Conservation (phyloP, 1,140 invertebrate genomes). For the Macrosteles quadrilineatus region DNA sequence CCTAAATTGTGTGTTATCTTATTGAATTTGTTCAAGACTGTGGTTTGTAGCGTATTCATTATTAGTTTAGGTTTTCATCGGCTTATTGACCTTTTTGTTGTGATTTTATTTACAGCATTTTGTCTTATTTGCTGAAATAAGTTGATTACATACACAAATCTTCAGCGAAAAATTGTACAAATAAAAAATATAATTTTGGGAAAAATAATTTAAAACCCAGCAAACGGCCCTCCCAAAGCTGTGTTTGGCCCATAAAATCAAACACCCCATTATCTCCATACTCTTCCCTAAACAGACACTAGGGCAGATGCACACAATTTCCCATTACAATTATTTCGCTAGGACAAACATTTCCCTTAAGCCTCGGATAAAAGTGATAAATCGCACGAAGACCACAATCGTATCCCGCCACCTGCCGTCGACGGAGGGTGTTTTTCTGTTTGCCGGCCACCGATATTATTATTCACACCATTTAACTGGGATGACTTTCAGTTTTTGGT, state of each 20-base stretch:
- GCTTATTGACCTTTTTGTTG: not conserved
- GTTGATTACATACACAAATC: not conserved
- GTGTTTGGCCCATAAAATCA: not conserved
- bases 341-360: not conserved
- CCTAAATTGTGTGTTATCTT: too few relatives aligned
- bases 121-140: not conserved
- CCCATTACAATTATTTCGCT: not conserved
- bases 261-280: not conserved
- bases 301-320: not conserved
- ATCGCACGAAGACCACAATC: too few relatives aligned
- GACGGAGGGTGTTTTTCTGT: not conserved
- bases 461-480: conserved; percentile 10
- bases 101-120: not conserved
- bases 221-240: not conserved
- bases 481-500: conserved; percentile 7
- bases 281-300: too few relatives aligned
- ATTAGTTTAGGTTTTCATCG: too few relatives aligned
- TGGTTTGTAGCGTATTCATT: too few relatives aligned
- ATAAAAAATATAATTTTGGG: not conserved
- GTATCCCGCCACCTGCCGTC: too few relatives aligned
- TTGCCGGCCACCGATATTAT: conserved; percentile 7
- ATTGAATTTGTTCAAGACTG: too few relatives aligned
- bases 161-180: not conserved
- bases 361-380: not conserved
- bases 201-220: not conserved